These are phyloP conservation scores for Diabrotica undecimpunctata DNA, from an alignment of 1,140 invertebrate species.

Conservation along the genomic window DNA sequence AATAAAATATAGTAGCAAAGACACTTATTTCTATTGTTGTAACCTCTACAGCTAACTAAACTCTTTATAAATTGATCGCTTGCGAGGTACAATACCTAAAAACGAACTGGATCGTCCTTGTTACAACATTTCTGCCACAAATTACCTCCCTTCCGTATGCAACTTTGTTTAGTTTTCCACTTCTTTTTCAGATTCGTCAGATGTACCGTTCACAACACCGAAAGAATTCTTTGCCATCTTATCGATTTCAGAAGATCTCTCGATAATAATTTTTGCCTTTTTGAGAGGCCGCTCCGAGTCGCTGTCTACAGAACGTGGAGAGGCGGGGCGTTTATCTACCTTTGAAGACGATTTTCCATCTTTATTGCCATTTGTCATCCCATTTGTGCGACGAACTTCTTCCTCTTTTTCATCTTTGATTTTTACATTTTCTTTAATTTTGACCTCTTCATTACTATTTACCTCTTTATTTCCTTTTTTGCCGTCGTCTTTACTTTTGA, in stretches of 20 bases:
- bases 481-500: background rate
- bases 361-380: conserved; percentile 6
- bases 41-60: no score
- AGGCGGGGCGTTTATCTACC: background rate
- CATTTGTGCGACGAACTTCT: background rate
- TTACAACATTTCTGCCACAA: no score
- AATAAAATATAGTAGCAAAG: no score
- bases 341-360: background rate
- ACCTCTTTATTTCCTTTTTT: background rate
- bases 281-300: background rate
- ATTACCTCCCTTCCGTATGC: no score
- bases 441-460: conserved; percentile 7
- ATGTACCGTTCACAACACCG: background rate
- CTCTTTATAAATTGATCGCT: no score
- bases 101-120: no score
- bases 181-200: background rate
- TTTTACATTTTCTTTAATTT: conserved; percentile 1
- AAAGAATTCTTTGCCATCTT: conserved; percentile 1
- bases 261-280: conserved; percentile 3
- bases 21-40: no score
- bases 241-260: conserved; percentile 6
- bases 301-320: background rate
- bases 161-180: no score
- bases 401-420: background rate
- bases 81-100: no score